Evolutionary conservation across 2,888 invertebrate genomes (phyloP), one percentile per base, ranked within the genome.

Genomic region (Ischnura elegans): DNA sequence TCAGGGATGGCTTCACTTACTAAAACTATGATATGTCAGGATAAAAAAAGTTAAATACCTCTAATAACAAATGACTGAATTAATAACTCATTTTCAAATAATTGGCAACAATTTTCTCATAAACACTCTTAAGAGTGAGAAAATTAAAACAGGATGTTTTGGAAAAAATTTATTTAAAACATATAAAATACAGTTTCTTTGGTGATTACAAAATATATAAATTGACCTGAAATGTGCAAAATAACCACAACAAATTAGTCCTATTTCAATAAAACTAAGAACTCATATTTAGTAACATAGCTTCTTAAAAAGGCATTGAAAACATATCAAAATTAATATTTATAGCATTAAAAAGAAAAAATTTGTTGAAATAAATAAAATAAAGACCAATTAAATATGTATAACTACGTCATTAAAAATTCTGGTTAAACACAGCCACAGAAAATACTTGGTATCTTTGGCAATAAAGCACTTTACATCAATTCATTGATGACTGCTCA

Each of bases 161-260:
- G 90, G 61, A 61, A 25, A 90, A 90, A 90, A 90, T 90, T 90
- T 90, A 90, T 90, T 90, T 61, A 90, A 90, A 90, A 90, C 90
- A 90, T 90, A 90, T 90, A 90, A 90, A 90, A 90, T 90, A 90
- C 61, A 43, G 61, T 90, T 45, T 90, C 90, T 90, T 90, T 61
- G 90, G 66, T 90, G 90, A 61, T 90, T 90, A 90, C 90, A 90
- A 90, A 90, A 90, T 61, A 90, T 90, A 90, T 61, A 86, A 86
- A 86, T 86, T 25, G 61, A 61, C 90, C 43, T 66, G 43, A 43
- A 90, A 90, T 21, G 19, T 43, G 42, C 43, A 43, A 36, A 61
- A 55, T n/a, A 90, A 90, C 21, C 46, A 19, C n/a, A 90, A 90
- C 43, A 51, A 43, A 25, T 43, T 61, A 61, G 25, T 55, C 42